Evolutionary conservation across 2,113 vertebrate species (phyloP), one percentile per base, ranked within the genome.

Genomic region (Fulmarus glacialis): DNA sequence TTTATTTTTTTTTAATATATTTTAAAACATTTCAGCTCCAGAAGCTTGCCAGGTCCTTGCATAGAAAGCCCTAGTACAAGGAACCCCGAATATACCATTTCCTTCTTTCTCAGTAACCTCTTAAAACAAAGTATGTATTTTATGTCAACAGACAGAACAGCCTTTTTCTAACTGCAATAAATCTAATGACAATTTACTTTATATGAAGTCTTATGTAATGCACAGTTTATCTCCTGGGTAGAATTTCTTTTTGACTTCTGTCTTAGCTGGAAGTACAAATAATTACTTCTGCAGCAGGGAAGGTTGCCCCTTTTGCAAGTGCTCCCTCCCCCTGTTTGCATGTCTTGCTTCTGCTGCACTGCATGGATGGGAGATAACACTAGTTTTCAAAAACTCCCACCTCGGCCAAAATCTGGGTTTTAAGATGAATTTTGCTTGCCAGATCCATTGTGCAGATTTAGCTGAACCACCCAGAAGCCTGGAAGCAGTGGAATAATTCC

Each of bases 121-220:
- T 83, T 93, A 90, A 79, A 93, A 68, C 18, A 43, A 60, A 55
- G 34, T 32, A 16, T 0, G 0, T 42, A 40, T 84, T 95, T 95
- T 48, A 71, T 52, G 42, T 74, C 62, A 79, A 43, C 21, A 82
- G 58, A 81, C 42, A 77, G 74, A 81, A 34, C 6, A 77, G 19
- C 20, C 38, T 82, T 84, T 68, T 82, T 66, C 63, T 93, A 77
- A 60, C 50, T 36, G 58, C 11, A 66, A 2, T 91, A 91, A 88
- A 96, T 88, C 67, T 80, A 59, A 77, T 70, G 82, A 90, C 38
- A 70, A 85, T 85, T 90, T 77, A 72, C 53, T 85, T 64, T 87
- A 59, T 87, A 55, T 67, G 48, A 93, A 92, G n/a, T 48, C 55
- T 95, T 84, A 93, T 36, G 80, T 75, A 91, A 89, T 64, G 77